These are phyloP conservation scores for Laupala kohalensis DNA, from an alignment of 1,140 invertebrate genomes.

Conservation along the genomic window DNA sequence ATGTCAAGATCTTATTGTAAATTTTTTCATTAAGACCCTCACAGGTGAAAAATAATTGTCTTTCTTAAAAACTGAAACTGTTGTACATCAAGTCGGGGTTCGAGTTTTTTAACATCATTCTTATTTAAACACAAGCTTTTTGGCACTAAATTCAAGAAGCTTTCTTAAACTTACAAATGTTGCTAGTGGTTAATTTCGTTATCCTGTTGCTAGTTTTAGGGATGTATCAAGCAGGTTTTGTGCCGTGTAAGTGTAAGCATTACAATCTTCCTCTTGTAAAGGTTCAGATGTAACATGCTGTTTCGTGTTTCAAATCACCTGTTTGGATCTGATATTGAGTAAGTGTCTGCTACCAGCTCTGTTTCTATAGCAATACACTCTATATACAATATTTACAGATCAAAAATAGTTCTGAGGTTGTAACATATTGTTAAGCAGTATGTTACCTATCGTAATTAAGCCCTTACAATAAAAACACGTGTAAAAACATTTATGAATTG, in stretches of 20 bases:
- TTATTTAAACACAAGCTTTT: slow-evolving; percentile 12
- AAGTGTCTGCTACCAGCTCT: background rate
- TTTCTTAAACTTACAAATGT: slow-evolving; percentile 9
- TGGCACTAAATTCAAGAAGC: slow-evolving; percentile 9
- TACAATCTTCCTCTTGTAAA: background rate
- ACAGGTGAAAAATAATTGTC: background rate
- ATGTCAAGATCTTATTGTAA: background rate
- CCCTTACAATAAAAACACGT: background rate
- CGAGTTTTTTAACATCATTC: slow-evolving; percentile 5
- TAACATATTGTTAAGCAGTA: background rate
- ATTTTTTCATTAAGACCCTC: background rate
- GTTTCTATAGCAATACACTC: background rate
- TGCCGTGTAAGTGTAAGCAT: slow-evolving; percentile 6
- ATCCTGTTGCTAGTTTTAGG: slow-evolving; percentile 13
- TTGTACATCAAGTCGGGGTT: slow-evolving; percentile 8
- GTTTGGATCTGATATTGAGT: background rate
- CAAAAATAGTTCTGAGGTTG: background rate
- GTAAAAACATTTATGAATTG: background rate
- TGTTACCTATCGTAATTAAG: background rate
- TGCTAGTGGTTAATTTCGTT: slow-evolving; percentile 10
- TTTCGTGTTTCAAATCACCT: background rate
- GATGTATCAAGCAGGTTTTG: slow-evolving; percentile 1
- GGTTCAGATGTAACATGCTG: background rate
- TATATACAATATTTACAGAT: background rate
- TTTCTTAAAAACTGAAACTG: background rate